Base-by-base conservation (phyloP, 2,113 vertebrate species). In the Corythornis cristatus region DNA sequence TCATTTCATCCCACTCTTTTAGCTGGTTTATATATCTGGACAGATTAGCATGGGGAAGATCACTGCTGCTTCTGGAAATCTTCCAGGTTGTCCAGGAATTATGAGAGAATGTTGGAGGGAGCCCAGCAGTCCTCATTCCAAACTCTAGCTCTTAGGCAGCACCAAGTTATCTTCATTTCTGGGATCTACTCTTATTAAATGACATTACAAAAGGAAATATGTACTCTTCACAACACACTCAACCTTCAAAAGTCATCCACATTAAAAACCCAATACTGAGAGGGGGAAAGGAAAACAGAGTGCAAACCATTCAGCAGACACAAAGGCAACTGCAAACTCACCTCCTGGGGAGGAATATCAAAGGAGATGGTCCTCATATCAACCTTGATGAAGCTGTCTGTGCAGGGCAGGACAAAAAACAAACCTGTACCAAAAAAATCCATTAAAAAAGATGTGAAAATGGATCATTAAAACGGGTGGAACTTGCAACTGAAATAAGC, bases 351-450 rank as follows among this genome's bases (percentile, higher is more conserved):
- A 19, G 99, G 99, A 81, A 99, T 99, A 88, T 99, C 98, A 15
- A 99, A 99, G 29, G 98, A 99, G 93, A 99, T 98, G 48, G 99
- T 99, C 83, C 99, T 98, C 98, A 99, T 99, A 97, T 99, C 99
- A 97, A 99, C 99, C 57, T 99, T 99, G 95, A 99, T 99, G 85
- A 99, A 98, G 97, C 96, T 99, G 98, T 99, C 99, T 3, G 99
- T 99, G 97, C 99, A 99, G 3, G 99, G 99, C 94, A 99, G 94
- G 94, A 99, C 90, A 21, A 99, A 99, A 97, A 99, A 99, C 93
- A 99, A 96, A 70, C 99, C 99, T 99, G 98, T n/a, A 82, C 65
- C 88, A 83, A 68, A 80, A 43, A 70, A 79, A 22, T 7, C 42
- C 61, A 19, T 6, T 17, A 20, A 29, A 58, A n/a, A 73, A 8